These are phyloP conservation scores for Hydrocynus forskahlii DNA, from an alignment of 2,797 vertebrate species.

Conservation along the genomic window DNA sequence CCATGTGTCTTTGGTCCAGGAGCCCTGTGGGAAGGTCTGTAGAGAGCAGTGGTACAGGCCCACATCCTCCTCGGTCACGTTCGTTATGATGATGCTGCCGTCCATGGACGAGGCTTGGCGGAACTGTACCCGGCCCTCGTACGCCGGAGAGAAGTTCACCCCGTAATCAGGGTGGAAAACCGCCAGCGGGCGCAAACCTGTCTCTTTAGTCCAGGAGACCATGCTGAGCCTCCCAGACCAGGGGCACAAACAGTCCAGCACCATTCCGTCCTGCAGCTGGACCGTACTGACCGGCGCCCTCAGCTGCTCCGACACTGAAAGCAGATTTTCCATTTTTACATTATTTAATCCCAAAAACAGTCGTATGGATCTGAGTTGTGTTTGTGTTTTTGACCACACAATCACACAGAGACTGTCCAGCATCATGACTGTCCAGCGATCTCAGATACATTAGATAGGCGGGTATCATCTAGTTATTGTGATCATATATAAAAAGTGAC, in stretches of 20 bases:
- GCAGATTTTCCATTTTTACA: not conserved
- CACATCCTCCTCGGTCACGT: constrained; percentile 76
- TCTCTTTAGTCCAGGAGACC: constrained; percentile 81
- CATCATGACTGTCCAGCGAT: no score
- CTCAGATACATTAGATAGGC: no score
- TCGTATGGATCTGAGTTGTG: no score
- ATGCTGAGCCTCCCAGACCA: constrained; percentile 74
- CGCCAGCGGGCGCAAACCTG: constrained; percentile 66
- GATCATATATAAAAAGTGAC: no score
- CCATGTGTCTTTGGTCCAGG: constrained; percentile 75
- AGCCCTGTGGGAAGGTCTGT: constrained; percentile 77
- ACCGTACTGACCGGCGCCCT: constrained; percentile 67
- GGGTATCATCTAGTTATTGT: no score
- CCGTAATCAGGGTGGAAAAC: constrained; percentile 74
- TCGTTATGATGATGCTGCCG: constrained; percentile 77
- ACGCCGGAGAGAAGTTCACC: constrained; percentile 58
- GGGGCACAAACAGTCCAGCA: constrained; percentile 80
- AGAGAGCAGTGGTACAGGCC: constrained; percentile 81
- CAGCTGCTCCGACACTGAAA: constrained; percentile 66
- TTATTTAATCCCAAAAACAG: not conserved
- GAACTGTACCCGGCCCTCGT: constrained; percentile 76
- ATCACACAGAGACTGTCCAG: no score
- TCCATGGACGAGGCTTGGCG: constrained; percentile 67
- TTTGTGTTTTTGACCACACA: no score
- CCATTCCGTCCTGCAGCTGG: constrained; percentile 78